Base-by-base conservation (phyloP, 53 echinoderm and acorn worm species). In the Crossaster papposus region DNA sequence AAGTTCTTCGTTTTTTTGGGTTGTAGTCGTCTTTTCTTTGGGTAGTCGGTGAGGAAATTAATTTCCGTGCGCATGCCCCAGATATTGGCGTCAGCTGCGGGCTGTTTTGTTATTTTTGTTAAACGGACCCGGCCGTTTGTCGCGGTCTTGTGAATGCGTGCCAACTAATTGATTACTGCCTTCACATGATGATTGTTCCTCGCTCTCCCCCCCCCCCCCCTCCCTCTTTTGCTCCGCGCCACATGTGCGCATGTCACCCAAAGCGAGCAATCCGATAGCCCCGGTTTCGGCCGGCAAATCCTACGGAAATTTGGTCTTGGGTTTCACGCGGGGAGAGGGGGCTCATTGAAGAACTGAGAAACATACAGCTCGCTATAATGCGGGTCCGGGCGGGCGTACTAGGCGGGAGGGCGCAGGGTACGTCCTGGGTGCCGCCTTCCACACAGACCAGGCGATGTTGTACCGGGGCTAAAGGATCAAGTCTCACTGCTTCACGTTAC, bases 71-170 rank as follows among this genome's bases (percentile, higher is more conserved):
- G 58, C 62, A 6, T 62, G 78, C 24, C 20, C 32, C 35, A 62
- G 63, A 52, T 51, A 52, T 30, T n/a, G 31, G 73, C 14, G 24
- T 4, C 85, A 85, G 85, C 85, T 85, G 85, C 51, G 72, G 85
- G 85, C 85, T 72, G 85, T 85, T 85, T 85, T 85, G 85, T 85
- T 85, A 85, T 85, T 72, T 72, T 85, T 85, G 72, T 85, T 85
- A 73, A 73, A 83, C 51, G 71, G 73, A 85, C 72, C 73, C 31
- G 83, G 38, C 70, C 36, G 65, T 50, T 31, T 70, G 83, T 37
- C 37, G 70, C 24, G 53, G 83, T 72, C 72, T 30, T 29, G 50
- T 72, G 85, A 73, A 85, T 85, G 85, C 22, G 54, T 31, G 52
- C 32, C 30, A 30, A 73, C 85, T 85, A 85, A 85, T 85, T 85